Evolutionary conservation across 2,113 vertebrate genomes (phyloP), one percentile per base, ranked within the genome.

Genomic region (Xenopus borealis): DNA sequence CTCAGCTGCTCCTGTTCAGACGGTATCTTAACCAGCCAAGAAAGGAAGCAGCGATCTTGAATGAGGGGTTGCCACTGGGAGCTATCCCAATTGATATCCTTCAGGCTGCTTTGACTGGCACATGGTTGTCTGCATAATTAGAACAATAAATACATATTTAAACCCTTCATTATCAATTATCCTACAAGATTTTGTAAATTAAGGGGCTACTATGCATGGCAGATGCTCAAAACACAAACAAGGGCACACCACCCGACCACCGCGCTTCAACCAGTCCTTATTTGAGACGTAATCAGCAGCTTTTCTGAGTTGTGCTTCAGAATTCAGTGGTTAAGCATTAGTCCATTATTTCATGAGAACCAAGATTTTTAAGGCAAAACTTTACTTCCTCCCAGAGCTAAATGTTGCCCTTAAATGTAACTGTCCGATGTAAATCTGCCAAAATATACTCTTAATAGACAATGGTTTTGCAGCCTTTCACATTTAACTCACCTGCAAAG

Each of bases 31-130:
- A 99, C 97, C 82, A 99, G 88, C 97, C 97, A 99, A 0, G 97
- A 98, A 11, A 99, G 90, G 83, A 99, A 98, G 81, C 97, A 99
- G 64, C 97, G 97, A 76, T 99, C 97, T 82, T 98, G 97, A 87
- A 99, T 99, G 53, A 99, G 90, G 1, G 97, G 96, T 80, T 99
- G 97, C 97, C 97, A 99, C 87, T 99, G 97, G 0, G 97, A 98
- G 62, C 96, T 98, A 89, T 99, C 97, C 97, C 97, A 99, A 82
- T 99, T 99, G 88, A 99, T 98, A 83, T 99, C 97, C 89, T 99
- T 99, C 72, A 99, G 78, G 84, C 97, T 99, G 89, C 97, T 99
- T 87, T 99, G 97, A 81, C 97, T 99, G 78, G 97, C 97, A 83
- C 97, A 99, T 0, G 97, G 97, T 86, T 99, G 97, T 87, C 97